These are phyloP conservation scores for Zootoca vivipara DNA, from an alignment of 2,113 vertebrate species.

Conservation along the genomic window DNA sequence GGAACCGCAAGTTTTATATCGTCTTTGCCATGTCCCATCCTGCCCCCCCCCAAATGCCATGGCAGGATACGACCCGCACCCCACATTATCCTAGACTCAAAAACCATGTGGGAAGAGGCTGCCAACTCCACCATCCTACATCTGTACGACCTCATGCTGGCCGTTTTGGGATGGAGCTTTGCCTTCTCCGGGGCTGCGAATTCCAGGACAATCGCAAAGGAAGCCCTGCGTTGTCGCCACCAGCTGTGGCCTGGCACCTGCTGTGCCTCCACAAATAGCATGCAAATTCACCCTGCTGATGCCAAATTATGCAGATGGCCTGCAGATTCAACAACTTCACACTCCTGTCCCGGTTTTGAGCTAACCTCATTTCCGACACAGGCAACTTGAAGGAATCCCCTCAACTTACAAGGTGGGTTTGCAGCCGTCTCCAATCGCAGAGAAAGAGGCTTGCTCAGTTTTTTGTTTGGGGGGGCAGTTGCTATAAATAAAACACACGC, in stretches of 20 bases:
- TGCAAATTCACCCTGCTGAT: background rate
- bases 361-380: background rate
- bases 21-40: background rate
- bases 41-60: no score
- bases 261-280: background rate
- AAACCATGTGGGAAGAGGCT: background rate
- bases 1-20: background rate
- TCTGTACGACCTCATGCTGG: background rate
- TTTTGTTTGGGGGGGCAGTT: no score
- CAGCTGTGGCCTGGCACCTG: background rate
- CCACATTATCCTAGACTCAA: background rate
- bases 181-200: background rate
- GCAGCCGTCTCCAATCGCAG: background rate
- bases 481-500: no score
- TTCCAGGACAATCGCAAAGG: background rate
- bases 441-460: no score
- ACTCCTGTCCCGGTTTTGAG: background rate
- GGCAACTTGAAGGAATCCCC: background rate
- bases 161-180: no score
- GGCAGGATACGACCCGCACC: no score
- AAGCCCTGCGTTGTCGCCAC: background rate
- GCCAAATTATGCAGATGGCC: background rate
- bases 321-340: background rate
- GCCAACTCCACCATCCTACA: background rate
- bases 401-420: background rate